Percentiles rank a stretch among this genome's conserved stretches.
Conservation (phyloP, 2,113 vertebrate genomes). For the Podiceps cristatus region DNA sequence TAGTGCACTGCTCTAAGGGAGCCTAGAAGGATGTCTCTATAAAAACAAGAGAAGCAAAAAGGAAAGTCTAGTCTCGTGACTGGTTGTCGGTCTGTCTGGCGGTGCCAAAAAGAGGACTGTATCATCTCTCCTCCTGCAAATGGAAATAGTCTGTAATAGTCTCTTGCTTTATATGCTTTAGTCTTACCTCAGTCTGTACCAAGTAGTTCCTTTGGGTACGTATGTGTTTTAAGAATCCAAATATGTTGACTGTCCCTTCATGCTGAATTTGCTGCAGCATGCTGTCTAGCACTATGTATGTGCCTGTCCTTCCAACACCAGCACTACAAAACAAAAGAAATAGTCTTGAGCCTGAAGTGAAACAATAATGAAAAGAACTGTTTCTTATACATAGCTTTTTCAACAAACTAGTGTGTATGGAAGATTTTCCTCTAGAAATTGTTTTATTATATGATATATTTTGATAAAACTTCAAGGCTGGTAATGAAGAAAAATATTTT, state of each 20-base stretch:
- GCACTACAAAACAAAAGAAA: constrained; percentile 80
- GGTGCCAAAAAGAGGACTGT: background rate
- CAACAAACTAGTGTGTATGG: background rate
- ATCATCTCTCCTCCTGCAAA: background rate
- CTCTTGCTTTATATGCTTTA: background rate
- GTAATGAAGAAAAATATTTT: background rate
- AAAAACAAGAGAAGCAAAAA: background rate
- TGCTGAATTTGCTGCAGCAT: constrained; percentile 94
- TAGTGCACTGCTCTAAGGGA: background rate
- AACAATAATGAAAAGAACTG: background rate
- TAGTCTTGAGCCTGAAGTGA: constrained; percentile 14
- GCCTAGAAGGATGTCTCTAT: background rate
- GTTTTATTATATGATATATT: background rate
- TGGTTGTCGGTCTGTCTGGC: background rate
- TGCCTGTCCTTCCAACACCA: constrained; percentile 93
- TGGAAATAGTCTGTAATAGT: background rate
- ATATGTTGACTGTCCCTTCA: constrained; percentile 87
- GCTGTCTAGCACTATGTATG: constrained; percentile 95
- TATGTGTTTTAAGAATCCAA: constrained; percentile 95
- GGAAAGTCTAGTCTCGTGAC: background rate
- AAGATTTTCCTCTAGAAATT: background rate
- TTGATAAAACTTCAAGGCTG: background rate
- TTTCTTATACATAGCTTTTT: background rate
- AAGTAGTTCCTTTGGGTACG: constrained; percentile 94
- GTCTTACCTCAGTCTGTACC: constrained; percentile 95